These are phyloP conservation scores for Cryptoprocta ferox DNA, from an alignment of 2,797 vertebrate species.

Conservation along the genomic window DNA sequence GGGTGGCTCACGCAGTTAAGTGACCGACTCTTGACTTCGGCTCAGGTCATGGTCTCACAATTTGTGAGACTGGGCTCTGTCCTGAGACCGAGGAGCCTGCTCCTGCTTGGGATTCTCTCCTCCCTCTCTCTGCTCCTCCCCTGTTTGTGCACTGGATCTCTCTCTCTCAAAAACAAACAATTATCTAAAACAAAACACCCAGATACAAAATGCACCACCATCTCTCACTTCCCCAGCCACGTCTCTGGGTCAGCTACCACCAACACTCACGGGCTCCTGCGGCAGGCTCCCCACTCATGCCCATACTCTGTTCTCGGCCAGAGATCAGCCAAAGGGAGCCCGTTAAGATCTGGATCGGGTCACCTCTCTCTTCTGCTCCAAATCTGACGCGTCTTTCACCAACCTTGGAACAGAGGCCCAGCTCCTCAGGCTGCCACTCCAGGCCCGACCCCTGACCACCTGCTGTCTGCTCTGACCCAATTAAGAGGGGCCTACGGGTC, in stretches of 20 bases:
- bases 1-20: no score
- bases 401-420: not conserved
- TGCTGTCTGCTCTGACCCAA: not conserved
- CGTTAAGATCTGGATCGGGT: not conserved
- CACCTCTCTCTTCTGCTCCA: not conserved
- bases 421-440: not conserved
- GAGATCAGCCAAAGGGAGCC: not conserved
- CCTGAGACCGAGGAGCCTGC: no score
- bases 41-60: no score
- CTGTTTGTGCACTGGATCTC: no score
- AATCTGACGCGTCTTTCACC: not conserved
- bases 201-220: not conserved
- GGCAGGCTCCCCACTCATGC: not conserved
- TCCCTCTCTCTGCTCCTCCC: no score
- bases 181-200: no score
- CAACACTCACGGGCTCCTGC: not conserved
- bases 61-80: no score
- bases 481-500: not conserved
- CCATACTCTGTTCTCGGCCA: not conserved
- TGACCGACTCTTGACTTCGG: no score
- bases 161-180: no score
- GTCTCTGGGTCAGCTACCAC: not conserved
- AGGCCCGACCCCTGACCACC: not conserved
- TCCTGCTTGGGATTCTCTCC: no score
- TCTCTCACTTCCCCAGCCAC: not conserved